phyloP scores from a whole-genome alignment of 2,113 vertebrate species.

The Emydura subglobosa region DNA sequence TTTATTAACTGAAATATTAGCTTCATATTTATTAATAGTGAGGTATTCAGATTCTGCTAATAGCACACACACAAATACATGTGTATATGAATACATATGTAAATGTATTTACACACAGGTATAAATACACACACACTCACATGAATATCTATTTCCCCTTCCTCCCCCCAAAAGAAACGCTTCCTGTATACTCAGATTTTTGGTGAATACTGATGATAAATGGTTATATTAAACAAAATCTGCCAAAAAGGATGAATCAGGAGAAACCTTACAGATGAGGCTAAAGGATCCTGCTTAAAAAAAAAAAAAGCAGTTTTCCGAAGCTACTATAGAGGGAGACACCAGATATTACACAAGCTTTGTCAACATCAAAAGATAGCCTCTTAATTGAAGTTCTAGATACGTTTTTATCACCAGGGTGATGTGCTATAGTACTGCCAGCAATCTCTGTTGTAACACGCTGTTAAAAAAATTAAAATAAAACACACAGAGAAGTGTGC shows the following conservation, averaged over 20 bases:
- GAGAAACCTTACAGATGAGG: constrained; percentile 58
- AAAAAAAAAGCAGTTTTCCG: constrained; percentile 75
- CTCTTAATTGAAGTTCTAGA: constrained; percentile 64
- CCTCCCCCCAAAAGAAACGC: neutral
- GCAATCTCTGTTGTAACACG: neutral
- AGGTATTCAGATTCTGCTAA: constrained; percentile 31
- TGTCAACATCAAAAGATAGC: constrained; percentile 69
- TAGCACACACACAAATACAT: neutral
- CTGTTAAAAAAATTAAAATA: constrained; percentile 38
- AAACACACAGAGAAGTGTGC: constrained; percentile 46
- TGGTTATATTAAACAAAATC: constrained; percentile 47
- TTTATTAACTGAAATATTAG: constrained; percentile 33
- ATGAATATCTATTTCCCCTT: neutral
- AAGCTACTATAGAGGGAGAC: constrained; percentile 74
- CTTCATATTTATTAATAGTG: neutral
- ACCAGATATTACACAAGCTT: constrained; percentile 73
- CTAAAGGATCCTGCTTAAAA: constrained; percentile 70
- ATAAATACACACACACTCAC: neutral
- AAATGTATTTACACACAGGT: neutral
- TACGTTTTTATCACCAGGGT: constrained; percentile 9
- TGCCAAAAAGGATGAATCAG: constrained; percentile 70
- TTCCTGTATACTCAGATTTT: neutral
- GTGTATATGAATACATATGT: neutral
- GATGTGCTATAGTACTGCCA: neutral
- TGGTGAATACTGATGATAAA: constrained; percentile 47